Evolutionary conservation across 2,797 vertebrate genomes (phyloP).

Genomic region (Lepilemur septentrionalis): DNA sequence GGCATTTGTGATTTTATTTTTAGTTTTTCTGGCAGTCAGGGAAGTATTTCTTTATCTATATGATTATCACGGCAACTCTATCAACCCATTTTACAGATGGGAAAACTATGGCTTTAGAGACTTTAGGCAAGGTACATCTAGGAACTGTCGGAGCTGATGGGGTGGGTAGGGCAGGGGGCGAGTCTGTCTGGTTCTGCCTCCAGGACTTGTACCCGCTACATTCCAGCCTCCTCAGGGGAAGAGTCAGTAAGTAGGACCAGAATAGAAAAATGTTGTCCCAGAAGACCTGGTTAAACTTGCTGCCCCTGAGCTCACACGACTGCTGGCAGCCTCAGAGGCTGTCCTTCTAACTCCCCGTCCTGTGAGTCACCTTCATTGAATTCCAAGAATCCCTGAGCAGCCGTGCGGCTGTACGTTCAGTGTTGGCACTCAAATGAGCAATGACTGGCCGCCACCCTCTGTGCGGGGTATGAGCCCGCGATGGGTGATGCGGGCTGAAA

Average conservation of each 20-base stretch:
- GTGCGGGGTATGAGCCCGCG: slow-evolving; percentile 43
- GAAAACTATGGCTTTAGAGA: not conserved
- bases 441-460: slow-evolving; percentile 62
- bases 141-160: not conserved
- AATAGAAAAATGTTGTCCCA: not conserved
- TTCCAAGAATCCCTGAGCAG: slow-evolving; percentile 76
- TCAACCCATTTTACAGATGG: not conserved
- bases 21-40: not conserved
- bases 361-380: slow-evolving; percentile 82
- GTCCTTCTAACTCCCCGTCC: slow-evolving; percentile 52
- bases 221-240: not conserved
- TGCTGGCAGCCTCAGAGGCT: slow-evolving; percentile 56
- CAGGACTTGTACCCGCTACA: not conserved
- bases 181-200: not conserved
- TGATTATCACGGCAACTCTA: not conserved
- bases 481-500: slow-evolving; percentile 57
- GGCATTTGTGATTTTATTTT: not conserved
- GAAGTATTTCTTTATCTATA: not conserved
- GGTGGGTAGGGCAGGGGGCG: rapidly evolving
- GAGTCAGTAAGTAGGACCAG: not conserved
- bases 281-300: slow-evolving; percentile 16
- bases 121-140: not conserved
- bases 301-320: not conserved
- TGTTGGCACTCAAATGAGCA: slow-evolving; percentile 79
- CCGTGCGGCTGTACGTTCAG: slow-evolving; percentile 76